Percentiles rank a stretch among this genome's conserved stretches.
phyloP scores from a whole-genome alignment of 2,888 invertebrate genomes.

The Erynnis tages region DNA sequence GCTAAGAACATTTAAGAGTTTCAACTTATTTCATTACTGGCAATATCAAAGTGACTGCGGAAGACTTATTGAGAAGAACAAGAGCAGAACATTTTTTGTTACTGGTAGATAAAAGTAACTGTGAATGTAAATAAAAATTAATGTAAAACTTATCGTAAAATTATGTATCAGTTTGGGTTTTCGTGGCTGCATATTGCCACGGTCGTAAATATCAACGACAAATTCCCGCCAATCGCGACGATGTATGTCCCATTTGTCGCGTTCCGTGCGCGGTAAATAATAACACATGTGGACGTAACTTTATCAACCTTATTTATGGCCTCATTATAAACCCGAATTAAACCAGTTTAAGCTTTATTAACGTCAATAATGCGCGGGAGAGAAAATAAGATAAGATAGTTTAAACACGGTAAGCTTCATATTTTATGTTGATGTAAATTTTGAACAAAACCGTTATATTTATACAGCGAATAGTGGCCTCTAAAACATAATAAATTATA shows the following conservation, averaged over 20 bases:
- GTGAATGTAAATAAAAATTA: too few species aligned
- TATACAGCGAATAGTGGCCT: too few species aligned
- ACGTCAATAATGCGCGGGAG: not conserved
- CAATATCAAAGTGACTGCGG: too few species aligned
- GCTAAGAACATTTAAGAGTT: too few species aligned
- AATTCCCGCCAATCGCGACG: conserved; percentile 72
- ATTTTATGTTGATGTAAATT: too few species aligned
- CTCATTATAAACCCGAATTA: conserved; percentile 54
- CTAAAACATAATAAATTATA: too few species aligned
- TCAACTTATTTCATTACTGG: too few species aligned
- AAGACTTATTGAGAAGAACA: too few species aligned
- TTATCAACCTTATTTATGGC: conserved; percentile 75
- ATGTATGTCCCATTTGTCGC: conserved; percentile 65
- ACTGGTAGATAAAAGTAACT: too few species aligned
- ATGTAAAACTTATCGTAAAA: not conserved
- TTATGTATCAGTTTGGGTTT: conserved; percentile 26
- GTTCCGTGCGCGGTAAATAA: conserved; percentile 62
- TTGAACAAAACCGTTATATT: too few species aligned
- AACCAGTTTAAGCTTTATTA: conserved; percentile 29
- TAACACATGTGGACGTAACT: conserved; percentile 53
- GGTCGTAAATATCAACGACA: conserved; percentile 68
- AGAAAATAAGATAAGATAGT: not conserved
- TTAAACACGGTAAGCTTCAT: too few species aligned
- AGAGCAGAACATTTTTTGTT: too few species aligned
- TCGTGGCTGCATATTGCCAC: conserved; percentile 48